Conservation (phyloP, 2,113 vertebrate genomes). For the Procavia capensis region DNA sequence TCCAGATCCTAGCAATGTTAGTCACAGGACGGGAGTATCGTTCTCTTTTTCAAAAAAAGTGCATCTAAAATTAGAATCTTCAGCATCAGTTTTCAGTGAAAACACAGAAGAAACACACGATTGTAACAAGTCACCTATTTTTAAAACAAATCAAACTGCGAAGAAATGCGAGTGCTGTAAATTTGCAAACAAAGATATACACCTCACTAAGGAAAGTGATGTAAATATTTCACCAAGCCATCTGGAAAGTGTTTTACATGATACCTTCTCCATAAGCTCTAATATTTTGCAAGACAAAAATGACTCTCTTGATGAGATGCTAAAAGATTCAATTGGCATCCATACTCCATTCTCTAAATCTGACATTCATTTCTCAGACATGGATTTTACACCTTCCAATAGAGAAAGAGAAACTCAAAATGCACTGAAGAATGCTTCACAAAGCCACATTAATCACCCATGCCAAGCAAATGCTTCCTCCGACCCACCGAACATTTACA, state of each 20-base stretch:
- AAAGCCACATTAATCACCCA: slow-evolving; percentile 66
- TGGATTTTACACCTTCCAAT: slow-evolving; percentile 70
- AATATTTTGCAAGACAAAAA: slow-evolving; percentile 81
- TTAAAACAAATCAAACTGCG: slow-evolving; percentile 84
- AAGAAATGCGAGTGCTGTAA: slow-evolving; percentile 79
- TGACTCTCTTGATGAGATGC: slow-evolving; percentile 64
- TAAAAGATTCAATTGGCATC: slow-evolving; percentile 73
- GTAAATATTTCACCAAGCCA: slow-evolving; percentile 53
- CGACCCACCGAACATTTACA: slow-evolving; percentile 64
- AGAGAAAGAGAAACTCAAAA: slow-evolving; percentile 71
- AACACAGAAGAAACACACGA: slow-evolving; percentile 91
- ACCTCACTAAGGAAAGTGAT: slow-evolving; percentile 59
- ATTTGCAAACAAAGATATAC: slow-evolving; percentile 74
- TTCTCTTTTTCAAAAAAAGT: slow-evolving; percentile 97
- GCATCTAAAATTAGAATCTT: slow-evolving; percentile 95
- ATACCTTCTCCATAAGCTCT: slow-evolving; percentile 66
- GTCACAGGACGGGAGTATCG: slow-evolving; percentile 92
- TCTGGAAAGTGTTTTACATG: slow-evolving; percentile 67
- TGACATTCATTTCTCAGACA: slow-evolving; percentile 80
- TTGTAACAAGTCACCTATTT: slow-evolving; percentile 82
- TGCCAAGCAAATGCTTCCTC: slow-evolving; percentile 72
- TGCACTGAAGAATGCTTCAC: slow-evolving; percentile 66
- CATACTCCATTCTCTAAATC: slow-evolving; percentile 79
- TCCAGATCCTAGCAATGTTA: slow-evolving; percentile 79
- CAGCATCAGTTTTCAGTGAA: slow-evolving; percentile 97